phyloP scores from a whole-genome alignment of 2,113 vertebrate genomes.

The Mesocricetus auratus region DNA sequence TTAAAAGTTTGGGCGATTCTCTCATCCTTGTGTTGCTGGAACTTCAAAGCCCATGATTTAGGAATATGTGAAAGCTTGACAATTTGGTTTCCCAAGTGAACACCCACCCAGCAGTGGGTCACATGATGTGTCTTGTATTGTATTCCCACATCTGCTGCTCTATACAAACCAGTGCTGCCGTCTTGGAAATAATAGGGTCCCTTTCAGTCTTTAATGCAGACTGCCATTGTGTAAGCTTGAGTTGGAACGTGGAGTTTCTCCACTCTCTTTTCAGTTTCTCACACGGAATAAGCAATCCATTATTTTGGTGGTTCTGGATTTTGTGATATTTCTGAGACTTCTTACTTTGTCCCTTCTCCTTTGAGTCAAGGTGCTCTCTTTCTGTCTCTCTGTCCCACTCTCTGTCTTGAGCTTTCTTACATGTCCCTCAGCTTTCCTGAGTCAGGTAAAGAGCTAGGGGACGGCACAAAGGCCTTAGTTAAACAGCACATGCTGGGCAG shows the following conservation, averaged over 20 bases:
- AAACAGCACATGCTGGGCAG: neutral
- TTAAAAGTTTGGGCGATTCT: neutral
- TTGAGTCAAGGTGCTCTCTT: neutral
- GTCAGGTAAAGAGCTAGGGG: neutral
- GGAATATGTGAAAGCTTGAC: neutral
- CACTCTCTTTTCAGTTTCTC: conserved; percentile 52
- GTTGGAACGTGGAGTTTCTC: conserved; percentile 48
- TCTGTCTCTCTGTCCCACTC: neutral
- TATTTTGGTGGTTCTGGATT: conserved; percentile 62
- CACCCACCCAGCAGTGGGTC: neutral
- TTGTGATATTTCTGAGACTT: conserved; percentile 53
- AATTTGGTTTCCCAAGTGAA: neutral
- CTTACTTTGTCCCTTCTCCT: neutral
- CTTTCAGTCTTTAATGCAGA: conserved; percentile 57
- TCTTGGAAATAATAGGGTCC: conserved; percentile 52
- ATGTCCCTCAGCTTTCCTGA: neutral
- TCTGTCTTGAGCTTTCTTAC: neutral
- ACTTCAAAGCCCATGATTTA: neutral
- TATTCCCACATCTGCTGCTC: conserved; percentile 64
- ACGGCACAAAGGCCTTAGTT: neutral
- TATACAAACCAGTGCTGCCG: neutral
- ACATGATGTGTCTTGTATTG: conserved; percentile 39
- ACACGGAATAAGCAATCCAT: conserved; percentile 67
- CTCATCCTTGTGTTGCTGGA: neutral
- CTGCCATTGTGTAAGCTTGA: conserved; percentile 63